These are phyloP conservation scores for Aurelia coerulea DNA, from an alignment of 30 jellyfish, hydroid and myxozoan species.

Conservation along the genomic window DNA sequence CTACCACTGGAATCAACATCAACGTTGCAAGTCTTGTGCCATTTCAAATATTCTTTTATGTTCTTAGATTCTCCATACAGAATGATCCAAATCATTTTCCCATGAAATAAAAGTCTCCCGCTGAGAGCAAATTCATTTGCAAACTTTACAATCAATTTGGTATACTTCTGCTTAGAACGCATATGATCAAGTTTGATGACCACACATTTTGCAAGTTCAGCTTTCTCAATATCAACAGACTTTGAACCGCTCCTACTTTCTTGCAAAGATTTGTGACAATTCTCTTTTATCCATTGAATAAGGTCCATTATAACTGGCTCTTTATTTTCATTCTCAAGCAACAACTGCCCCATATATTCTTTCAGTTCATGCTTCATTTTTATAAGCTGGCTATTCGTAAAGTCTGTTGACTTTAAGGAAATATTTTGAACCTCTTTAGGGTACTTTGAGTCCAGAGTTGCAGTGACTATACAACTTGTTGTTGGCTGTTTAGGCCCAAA, in stretches of 20 bases:
- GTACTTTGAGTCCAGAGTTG: conserved; percentile 9
- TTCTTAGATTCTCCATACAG: conserved; percentile 27
- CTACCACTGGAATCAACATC: conserved; percentile 88
- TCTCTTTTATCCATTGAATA: conserved; percentile 37
- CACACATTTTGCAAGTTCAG: neutral
- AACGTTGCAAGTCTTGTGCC: conserved; percentile 52
- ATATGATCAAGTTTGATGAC: conserved; percentile 81
- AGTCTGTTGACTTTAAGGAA: conserved; percentile 13
- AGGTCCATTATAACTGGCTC: conserved; percentile 29
- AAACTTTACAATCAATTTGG: conserved; percentile 33
- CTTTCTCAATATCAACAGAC: neutral
- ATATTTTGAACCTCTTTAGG: conserved; percentile 23
- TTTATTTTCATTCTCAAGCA: neutral
- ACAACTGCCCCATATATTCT: neutral
- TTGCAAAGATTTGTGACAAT: neutral
- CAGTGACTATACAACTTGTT: neutral
- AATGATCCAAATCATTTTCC: conserved; percentile 31
- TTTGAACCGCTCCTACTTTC: no score
- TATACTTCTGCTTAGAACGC: conserved; percentile 53
- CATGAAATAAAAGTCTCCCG: conserved; percentile 33
- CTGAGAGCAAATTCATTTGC: conserved; percentile 14
- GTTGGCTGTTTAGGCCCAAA: neutral
- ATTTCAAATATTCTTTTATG: conserved; percentile 60
- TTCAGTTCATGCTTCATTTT: conserved; percentile 14
- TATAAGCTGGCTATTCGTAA: neutral